Conservation (phyloP, 2,888 invertebrate genomes). For the Lysandra coridon region DNA sequence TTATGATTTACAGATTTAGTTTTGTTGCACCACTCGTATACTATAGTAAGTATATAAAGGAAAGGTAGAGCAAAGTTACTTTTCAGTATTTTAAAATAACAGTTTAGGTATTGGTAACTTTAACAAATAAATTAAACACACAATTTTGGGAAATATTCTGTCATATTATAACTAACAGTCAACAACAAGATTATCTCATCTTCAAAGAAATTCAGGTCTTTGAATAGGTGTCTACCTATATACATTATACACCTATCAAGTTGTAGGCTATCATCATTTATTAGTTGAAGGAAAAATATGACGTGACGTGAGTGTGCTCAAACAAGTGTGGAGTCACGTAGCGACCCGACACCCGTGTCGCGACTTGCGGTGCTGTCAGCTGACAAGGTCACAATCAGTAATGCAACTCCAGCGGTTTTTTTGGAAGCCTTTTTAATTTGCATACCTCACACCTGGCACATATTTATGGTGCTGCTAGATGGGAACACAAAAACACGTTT, state of each 20-base stretch:
- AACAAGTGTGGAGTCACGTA: constrained; percentile 17
- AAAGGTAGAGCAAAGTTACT: no score
- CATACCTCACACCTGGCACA: constrained; percentile 4
- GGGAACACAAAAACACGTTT: neutral
- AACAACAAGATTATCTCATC: neutral
- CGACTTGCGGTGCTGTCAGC: neutral
- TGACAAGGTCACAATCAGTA: neutral
- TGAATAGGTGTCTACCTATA: no score
- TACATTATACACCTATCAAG: neutral
- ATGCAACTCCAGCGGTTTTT: constrained; percentile 13
- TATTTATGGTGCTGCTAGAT: neutral
- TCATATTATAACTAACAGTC: no score
- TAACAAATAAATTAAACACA: no score
- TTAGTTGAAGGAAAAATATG: neutral
- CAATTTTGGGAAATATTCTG: no score
- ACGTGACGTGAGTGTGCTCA: constrained; percentile 10
- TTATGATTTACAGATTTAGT: no score
- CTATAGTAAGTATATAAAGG: no score
- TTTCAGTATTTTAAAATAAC: no score
- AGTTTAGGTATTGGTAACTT: no score
- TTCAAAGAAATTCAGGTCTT: neutral
- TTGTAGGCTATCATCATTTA: neutral
- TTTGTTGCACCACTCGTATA: no score
- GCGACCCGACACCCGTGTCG: neutral
- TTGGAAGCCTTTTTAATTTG: constrained; percentile 15